Conservation (phyloP, 2,888 invertebrate genomes). For the Nasonovia ribisnigri region DNA sequence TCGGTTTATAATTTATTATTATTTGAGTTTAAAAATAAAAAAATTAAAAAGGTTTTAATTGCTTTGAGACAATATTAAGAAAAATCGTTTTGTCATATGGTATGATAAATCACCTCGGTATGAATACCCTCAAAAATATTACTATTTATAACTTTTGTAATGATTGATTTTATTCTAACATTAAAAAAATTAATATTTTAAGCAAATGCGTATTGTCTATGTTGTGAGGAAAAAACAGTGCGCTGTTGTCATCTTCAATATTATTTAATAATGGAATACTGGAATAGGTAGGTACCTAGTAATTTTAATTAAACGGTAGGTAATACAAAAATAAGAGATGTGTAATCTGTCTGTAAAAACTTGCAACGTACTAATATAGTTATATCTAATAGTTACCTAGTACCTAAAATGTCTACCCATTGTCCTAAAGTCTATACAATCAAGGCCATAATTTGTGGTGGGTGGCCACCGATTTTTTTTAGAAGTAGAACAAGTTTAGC, state of each 20-base stretch:
- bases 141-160: not conserved
- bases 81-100: not conserved
- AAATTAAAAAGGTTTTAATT: not conserved
- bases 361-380: not conserved
- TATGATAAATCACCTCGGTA: too few relatives aligned
- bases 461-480: too few relatives aligned
- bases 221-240: not conserved
- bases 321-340: not conserved
- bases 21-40: too few relatives aligned
- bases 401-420: too few relatives aligned
- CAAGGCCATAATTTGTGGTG: too few relatives aligned
- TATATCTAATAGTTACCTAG: too few relatives aligned
- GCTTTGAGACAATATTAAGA: not conserved
- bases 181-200: not conserved
- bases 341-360: not conserved
- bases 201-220: not conserved
- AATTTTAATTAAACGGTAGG: not conserved
- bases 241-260: not conserved
- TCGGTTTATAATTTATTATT: not conserved
- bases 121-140: not conserved
- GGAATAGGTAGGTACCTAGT: too few relatives aligned
- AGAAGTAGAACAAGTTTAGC: too few relatives aligned
- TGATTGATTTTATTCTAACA: not conserved
- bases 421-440: too few relatives aligned
- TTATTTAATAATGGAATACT: not conserved